These are phyloP conservation scores for Epinephelus cyanopodus DNA, from an alignment of 2,113 vertebrate genomes.

Conservation along the genomic window DNA sequence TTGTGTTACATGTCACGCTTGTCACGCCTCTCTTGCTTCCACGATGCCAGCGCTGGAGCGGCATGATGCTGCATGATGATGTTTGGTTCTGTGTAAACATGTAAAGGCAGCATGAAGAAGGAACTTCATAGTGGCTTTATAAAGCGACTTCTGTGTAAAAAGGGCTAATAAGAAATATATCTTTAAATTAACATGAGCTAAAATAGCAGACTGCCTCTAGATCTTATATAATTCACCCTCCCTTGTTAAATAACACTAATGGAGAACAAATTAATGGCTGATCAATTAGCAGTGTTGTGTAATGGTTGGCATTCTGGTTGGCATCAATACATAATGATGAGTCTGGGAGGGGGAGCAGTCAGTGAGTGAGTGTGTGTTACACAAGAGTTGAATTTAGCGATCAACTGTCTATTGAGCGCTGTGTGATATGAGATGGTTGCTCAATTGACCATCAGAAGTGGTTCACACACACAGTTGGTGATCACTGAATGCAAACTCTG, in stretches of 20 bases:
- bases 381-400: slow-evolving; percentile 37
- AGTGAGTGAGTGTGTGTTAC: slow-evolving; percentile 35
- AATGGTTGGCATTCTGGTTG: slow-evolving; percentile 47
- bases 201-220: background rate
- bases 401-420: slow-evolving; percentile 20
- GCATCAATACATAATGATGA: slow-evolving; percentile 52
- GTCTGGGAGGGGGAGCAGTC: slow-evolving; percentile 27
- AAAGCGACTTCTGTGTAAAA: too few relatives aligned
- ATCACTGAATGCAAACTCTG: background rate
- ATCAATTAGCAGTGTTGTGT: slow-evolving; percentile 66
- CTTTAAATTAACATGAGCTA: background rate
- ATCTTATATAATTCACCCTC: slow-evolving; percentile 38
- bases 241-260: slow-evolving; percentile 50
- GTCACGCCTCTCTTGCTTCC: too few relatives aligned
- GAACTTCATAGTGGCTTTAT: too few relatives aligned
- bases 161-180: background rate
- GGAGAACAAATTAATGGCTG: slow-evolving; percentile 49
- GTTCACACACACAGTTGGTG: background rate
- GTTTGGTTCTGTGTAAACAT: too few relatives aligned
- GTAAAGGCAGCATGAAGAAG: too few relatives aligned
- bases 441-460: slow-evolving; percentile 5
- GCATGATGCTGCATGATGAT: too few relatives aligned
- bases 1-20: too few relatives aligned
- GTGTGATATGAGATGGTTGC: slow-evolving; percentile 5
- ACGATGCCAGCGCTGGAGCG: too few relatives aligned